Evolutionary conservation across 2,888 invertebrate species (phyloP).

Genomic region (Cantharis lateralis): DNA sequence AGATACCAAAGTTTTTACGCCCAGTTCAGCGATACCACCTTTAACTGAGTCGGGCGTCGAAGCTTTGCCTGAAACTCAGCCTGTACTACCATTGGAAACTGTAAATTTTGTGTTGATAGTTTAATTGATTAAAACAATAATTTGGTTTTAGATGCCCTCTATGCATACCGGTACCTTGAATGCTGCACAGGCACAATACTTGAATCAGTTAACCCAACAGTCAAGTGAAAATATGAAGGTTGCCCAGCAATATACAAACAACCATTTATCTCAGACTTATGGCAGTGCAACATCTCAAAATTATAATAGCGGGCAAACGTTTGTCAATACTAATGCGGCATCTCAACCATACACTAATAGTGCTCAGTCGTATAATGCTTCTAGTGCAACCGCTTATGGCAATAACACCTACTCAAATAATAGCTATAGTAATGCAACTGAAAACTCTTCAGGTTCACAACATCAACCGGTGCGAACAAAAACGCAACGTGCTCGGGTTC

Average conservation of each 20-base stretch:
- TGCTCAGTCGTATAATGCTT: slow-evolving; percentile 41
- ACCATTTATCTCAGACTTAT: slow-evolving; percentile 40
- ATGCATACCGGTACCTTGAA: slow-evolving; percentile 58
- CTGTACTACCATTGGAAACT: slow-evolving; percentile 16
- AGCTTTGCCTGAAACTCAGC: slow-evolving; percentile 3
- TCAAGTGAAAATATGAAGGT: slow-evolving; percentile 50
- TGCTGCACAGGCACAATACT: slow-evolving; percentile 64
- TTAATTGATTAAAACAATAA: neutral
- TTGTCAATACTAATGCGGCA: slow-evolving; percentile 14
- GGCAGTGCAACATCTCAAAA: slow-evolving; percentile 33
- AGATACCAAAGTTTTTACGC: slow-evolving; percentile 91
- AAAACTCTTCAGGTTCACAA: slow-evolving; percentile 36
- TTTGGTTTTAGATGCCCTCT: slow-evolving; percentile 46
- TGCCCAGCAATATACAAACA: slow-evolving; percentile 37
- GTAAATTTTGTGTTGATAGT: neutral
- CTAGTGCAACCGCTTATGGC: slow-evolving; percentile 41
- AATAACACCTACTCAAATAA: slow-evolving; percentile 40
- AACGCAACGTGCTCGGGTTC: slow-evolving; percentile 73
- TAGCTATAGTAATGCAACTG: slow-evolving; percentile 34
- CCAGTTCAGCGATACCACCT: slow-evolving; percentile 60
- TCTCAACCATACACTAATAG: slow-evolving; percentile 28
- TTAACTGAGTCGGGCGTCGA: slow-evolving; percentile 10
- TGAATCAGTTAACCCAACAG: slow-evolving; percentile 63
- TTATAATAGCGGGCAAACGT: slow-evolving; percentile 22
- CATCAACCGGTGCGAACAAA: slow-evolving; percentile 62